phyloP scores from a whole-genome alignment of 1,140 invertebrate species.

The Latrodectus geometricus region DNA sequence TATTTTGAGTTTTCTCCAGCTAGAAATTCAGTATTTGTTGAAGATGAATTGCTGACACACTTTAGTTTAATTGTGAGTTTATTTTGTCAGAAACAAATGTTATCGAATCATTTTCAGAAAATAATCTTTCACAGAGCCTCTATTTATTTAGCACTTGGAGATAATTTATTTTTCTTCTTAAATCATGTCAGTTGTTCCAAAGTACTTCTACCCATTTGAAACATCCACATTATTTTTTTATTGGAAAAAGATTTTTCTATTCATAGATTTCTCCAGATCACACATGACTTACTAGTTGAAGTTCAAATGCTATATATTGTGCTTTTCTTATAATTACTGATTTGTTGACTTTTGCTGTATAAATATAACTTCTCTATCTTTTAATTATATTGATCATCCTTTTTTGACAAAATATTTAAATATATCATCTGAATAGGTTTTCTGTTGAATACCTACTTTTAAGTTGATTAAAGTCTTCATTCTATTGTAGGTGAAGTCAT shows the following conservation, averaged over 20 bases:
- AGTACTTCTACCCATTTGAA: slow-evolving; percentile 1
- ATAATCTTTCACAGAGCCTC: neutral
- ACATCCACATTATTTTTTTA: neutral
- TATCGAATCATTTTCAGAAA: neutral
- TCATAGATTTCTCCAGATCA: neutral
- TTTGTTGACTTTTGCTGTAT: neutral
- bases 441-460: neutral
- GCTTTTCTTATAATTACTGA: neutral
- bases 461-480: neutral
- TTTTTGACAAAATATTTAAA: slow-evolving; percentile 24
- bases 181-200: slow-evolving; percentile 8
- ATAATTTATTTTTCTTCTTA: neutral
- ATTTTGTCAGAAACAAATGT: neutral
- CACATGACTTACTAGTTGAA: neutral
- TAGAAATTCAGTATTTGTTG: neutral
- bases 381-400: neutral
- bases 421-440: neutral
- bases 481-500: neutral
- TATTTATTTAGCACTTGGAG: neutral
- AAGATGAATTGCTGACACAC: neutral
- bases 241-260: neutral
- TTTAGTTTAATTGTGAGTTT: neutral
- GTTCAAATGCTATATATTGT: neutral
- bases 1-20: neutral
- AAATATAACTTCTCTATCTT: neutral